Conservation (phyloP, 2,888 invertebrate species). For the Leptothorax acervorum region DNA sequence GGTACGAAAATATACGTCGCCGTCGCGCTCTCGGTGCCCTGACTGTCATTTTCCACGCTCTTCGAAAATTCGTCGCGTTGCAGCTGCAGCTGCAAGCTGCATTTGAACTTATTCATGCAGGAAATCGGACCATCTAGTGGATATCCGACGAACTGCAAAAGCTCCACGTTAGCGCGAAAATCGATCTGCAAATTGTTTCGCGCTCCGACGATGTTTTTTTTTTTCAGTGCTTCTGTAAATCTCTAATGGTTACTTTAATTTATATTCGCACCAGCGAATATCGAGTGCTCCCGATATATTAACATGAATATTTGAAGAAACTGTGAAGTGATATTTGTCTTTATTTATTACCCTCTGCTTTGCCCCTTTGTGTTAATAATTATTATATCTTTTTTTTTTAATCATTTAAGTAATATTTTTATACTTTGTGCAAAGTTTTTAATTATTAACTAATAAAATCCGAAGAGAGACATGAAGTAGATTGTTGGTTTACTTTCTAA, state of each 20-base stretch:
- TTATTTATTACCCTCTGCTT: not conserved
- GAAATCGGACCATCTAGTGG: slow-evolving; percentile 50
- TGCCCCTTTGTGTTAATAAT: not conserved
- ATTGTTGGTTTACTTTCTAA: slow-evolving; percentile 5
- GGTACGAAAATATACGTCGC: slow-evolving; percentile 68
- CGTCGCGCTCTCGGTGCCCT: not conserved
- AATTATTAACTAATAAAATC: slow-evolving; percentile 4
- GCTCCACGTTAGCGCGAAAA: slow-evolving; percentile 35
- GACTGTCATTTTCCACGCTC: not conserved
- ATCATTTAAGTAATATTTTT: not conserved
- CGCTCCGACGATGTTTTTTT: not conserved
- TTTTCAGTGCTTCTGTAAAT: not conserved
- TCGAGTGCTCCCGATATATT: not conserved
- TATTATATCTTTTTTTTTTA: not conserved
- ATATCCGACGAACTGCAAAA: slow-evolving; percentile 39
- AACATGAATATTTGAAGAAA: not conserved
- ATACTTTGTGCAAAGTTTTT: not conserved
- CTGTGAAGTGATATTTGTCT: not conserved
- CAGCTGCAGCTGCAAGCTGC: not conserved
- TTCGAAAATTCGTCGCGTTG: not conserved
- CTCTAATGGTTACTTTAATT: not conserved
- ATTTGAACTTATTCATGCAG: slow-evolving; percentile 21
- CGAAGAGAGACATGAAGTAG: not conserved
- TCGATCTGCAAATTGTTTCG: slow-evolving; percentile 13
- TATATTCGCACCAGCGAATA: not conserved